phyloP scores from a whole-genome alignment of 2,797 vertebrate species.

The Cynopterus sphinx region DNA sequence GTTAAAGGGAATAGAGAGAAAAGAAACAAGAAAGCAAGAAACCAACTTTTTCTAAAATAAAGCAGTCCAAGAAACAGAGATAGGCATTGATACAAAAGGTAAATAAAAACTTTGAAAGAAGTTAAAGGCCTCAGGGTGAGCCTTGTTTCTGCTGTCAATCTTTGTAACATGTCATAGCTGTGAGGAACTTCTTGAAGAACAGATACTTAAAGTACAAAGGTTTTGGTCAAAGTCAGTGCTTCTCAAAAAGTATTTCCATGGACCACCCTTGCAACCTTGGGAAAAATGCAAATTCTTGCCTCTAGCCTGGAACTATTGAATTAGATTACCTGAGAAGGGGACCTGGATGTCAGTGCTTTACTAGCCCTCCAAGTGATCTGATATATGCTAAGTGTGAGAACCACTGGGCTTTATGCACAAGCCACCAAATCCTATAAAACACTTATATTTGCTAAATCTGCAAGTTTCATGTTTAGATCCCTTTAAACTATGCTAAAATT shows the following conservation, averaged over 20 bases:
- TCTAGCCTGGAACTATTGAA: background rate
- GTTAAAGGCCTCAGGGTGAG: background rate
- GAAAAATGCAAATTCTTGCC: background rate
- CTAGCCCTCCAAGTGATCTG: background rate
- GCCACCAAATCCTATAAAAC: background rate
- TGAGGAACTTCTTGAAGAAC: background rate
- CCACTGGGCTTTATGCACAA: background rate
- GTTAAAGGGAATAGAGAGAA: background rate
- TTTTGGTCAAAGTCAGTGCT: background rate
- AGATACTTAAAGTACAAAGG: background rate
- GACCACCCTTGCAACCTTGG: background rate
- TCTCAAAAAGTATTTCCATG: background rate
- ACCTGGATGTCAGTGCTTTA: too few relatives aligned
- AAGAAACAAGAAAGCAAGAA: background rate
- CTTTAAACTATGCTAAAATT: background rate
- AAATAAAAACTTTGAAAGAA: background rate
- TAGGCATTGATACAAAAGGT: background rate
- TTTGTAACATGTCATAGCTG: background rate
- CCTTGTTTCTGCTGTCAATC: background rate
- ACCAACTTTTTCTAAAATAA: background rate
- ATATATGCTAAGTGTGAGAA: background rate
- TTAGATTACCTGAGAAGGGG: background rate
- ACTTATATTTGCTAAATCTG: background rate
- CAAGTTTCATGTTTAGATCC: background rate
- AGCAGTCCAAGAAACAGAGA: background rate